A percentile compares a stretch with the other conserved stretches of the same genome.
Evolutionary conservation across 1,140 invertebrate species (phyloP).

Genomic region (Eulimnadia texana): DNA sequence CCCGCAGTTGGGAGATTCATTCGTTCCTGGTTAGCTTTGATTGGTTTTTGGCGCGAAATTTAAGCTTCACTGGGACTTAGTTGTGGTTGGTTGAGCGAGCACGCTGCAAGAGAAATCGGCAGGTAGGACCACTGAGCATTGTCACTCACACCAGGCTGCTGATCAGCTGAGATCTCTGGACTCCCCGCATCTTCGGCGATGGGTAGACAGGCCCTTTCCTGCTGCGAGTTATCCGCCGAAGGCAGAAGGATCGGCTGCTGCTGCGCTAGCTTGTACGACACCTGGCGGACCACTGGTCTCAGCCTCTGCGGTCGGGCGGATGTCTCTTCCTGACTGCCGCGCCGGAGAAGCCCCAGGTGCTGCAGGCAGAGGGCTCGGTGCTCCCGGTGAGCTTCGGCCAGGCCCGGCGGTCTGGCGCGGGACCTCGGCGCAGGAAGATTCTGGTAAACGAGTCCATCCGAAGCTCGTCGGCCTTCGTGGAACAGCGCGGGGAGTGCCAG

Average conservation of each 20-base stretch:
- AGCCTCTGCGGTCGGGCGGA: slow-evolving; percentile 32
- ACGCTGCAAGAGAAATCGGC: not conserved
- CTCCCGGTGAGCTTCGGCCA: slow-evolving; percentile 16
- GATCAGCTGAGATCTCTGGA: slow-evolving; percentile 19
- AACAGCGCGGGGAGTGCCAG: slow-evolving; percentile 47
- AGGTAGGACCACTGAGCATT: not conserved
- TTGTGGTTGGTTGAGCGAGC: not conserved
- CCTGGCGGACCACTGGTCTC: slow-evolving; percentile 55
- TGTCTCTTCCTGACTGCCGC: not conserved
- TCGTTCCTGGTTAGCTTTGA: too few species aligned
- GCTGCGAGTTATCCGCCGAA: slow-evolving; percentile 22
- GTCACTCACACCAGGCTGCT: slow-evolving; percentile 11
- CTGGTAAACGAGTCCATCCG: slow-evolving; percentile 50
- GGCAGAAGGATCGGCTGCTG: slow-evolving; percentile 44
- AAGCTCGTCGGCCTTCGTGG: slow-evolving; percentile 72
- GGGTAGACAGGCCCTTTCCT: slow-evolving; percentile 21
- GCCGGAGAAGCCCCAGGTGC: too few species aligned
- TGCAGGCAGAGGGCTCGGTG: not conserved
- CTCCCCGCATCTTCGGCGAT: slow-evolving; percentile 22
- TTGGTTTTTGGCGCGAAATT: too few species aligned
- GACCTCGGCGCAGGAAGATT: slow-evolving; percentile 19
- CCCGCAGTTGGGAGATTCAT: too few species aligned
- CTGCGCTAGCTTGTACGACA: slow-evolving; percentile 60
- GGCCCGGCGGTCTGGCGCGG: not conserved
- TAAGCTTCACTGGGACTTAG: not conserved